Conservation (phyloP, 2,888 invertebrate species). For the Tupiocoris notatus region DNA sequence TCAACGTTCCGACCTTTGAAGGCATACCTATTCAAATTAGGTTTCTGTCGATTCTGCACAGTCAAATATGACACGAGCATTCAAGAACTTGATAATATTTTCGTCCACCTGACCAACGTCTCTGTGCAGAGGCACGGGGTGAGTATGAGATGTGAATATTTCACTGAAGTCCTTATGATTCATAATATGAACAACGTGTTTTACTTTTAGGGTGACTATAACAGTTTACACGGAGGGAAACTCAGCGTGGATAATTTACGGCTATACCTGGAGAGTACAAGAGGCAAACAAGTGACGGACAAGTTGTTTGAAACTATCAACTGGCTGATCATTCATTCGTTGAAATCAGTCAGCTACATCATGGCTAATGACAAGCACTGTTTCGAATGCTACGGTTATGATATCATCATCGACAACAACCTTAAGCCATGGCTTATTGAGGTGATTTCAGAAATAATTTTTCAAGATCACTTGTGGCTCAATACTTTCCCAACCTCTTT, state of each 20-base stretch:
- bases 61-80: slow-evolving; percentile 90
- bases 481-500: too few relatives aligned
- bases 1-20: slow-evolving; percentile 91
- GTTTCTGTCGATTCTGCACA: slow-evolving; percentile 94
- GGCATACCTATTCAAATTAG: slow-evolving; percentile 86
- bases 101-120: slow-evolving; percentile 93
- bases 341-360: slow-evolving; percentile 88
- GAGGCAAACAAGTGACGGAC: slow-evolving; percentile 81
- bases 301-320: slow-evolving; percentile 83
- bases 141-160: slow-evolving; percentile 52
- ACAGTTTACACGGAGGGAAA: slow-evolving; percentile 90
- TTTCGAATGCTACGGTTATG: slow-evolving; percentile 93
- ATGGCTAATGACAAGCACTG: slow-evolving; percentile 92
- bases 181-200: too few relatives aligned
- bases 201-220: slow-evolving; percentile 81
- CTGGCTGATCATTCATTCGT: slow-evolving; percentile 87
- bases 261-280: slow-evolving; percentile 84
- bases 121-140: slow-evolving; percentile 97
- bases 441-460: too few relatives aligned
- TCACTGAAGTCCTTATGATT: too few relatives aligned
- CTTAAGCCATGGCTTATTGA: slow-evolving; percentile 93
- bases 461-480: too few relatives aligned
- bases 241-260: slow-evolving; percentile 88
- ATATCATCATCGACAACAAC: slow-evolving; percentile 92
- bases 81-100: slow-evolving; percentile 86